phyloP scores from a whole-genome alignment of 2,888 invertebrate genomes.

The Homarus gammarus region DNA sequence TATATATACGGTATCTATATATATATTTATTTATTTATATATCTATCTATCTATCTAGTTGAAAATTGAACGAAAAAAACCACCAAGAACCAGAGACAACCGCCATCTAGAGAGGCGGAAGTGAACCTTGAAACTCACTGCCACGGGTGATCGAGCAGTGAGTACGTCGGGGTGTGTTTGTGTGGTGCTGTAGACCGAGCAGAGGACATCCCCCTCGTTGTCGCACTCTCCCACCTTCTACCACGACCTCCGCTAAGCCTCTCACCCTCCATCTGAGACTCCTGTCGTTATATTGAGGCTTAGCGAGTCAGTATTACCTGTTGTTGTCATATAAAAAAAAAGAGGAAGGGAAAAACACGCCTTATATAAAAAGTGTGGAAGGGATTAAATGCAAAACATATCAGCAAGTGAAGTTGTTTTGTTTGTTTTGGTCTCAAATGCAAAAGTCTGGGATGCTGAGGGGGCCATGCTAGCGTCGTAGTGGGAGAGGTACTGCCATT shows the following conservation, averaged over 20 bases:
- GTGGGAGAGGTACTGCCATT: too few relatives aligned
- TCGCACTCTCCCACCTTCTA: not conserved
- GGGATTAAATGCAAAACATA: not conserved
- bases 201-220: constrained; percentile 8
- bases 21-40: too few relatives aligned
- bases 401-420: too few relatives aligned
- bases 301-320: constrained; percentile 37
- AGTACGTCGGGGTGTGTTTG: constrained; percentile 6
- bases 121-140: constrained; percentile 24
- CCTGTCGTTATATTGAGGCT: constrained; percentile 25
- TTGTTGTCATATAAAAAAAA: constrained; percentile 10
- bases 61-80: constrained; percentile 9
- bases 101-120: not conserved
- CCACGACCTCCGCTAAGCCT: constrained; percentile 20
- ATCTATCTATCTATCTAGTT: constrained; percentile 33
- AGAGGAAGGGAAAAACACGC: not conserved
- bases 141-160: not conserved
- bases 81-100: constrained; percentile 3
- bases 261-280: constrained; percentile 32
- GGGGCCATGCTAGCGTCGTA: too few relatives aligned
- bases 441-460: too few relatives aligned
- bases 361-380: not conserved
- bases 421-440: too few relatives aligned
- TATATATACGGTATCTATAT: too few relatives aligned
- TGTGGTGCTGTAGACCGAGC: not conserved